Base-by-base conservation (phyloP, 2,113 vertebrate species). In the Phalacrocorax pelagicus region DNA sequence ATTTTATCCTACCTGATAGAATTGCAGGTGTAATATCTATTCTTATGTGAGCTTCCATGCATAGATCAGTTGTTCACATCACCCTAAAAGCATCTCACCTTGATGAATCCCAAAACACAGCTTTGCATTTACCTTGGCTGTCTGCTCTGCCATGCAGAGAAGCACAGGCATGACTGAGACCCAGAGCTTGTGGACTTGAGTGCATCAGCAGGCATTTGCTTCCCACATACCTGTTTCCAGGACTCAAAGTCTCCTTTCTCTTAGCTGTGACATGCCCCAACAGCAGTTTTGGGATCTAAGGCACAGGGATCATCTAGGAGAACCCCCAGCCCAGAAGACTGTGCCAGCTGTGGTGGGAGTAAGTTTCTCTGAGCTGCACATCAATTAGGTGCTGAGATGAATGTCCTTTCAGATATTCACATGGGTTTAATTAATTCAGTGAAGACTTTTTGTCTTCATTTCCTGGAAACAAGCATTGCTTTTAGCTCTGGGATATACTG, bases 391-490 rank as follows among this genome's bases (percentile, higher is more conserved):
- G 96, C 47, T 47, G 89, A 92, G 86, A 88, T 70, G 16, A 96
- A 92, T 93, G 81, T 93, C 93, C 95, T 96, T 96, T 95, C 89
- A 97, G 42, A 97, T 83, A 96, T 54, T 46, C 91, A 96, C 92
- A 94, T 90, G 96, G 97, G 96, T 91, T 96, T 96, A 82, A 97
- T 97, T 95, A 96, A 97, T 93, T 91, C 92, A 96, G 94, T 83
- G 84, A 97, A 95, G 84, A 85, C 46, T 92, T 63, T 44, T 55
- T 32, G 6, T 62, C 42, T 5, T 82, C 15, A 42, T 24, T 88
- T 97, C 94, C 95, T 97, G 97, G 96, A 96, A 96, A 78, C 75
- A 90, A 97, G 77, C 71, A 11, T 54, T 77, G n/a, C 90, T 96
- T 77, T 97, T 95, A 94, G 86, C 87, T 77, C 66, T 90, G 88